Base-by-base conservation (phyloP, 1,140 invertebrate species). In the Proctacanthus coquilletti region DNA sequence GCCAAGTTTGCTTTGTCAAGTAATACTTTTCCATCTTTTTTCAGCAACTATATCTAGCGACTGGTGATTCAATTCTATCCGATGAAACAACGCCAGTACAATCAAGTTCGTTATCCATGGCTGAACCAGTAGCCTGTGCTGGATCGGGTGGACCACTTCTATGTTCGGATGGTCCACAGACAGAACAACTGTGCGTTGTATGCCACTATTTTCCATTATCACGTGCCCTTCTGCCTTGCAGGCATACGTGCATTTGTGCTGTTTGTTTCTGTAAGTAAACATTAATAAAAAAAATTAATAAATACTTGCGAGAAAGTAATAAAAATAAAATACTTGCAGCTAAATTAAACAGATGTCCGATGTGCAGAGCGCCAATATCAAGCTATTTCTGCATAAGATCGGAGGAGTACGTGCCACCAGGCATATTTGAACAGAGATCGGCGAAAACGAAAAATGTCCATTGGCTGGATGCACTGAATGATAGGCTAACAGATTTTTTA, bases 191-290 rank as follows among this genome's bases (percentile, higher is more conserved):
- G 11, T 85, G 83, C 61, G 80, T 83, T 29, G 81, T 85, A 36
- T 87, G 82, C 58, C 79, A 84, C 48, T 73, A 71, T 44, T 74
- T 72, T 46, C 77, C 76, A 2, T 60, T 84, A 17, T 82, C 79
- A 2, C 65, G 80, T 37, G 82, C 80, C n/a, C 60, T 86, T 18
- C 62, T 86, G 41, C 83, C 83, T 0, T 88, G 83, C 64, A 64
- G 69, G 14, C 83, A 86, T 57, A 83, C 82, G 2, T 85, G 82
- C 47, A 74, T 85, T n/a, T 86, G 84, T 61, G 74, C 75, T 19
- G 66, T 69, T 11, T 84, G 80, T 50, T 77, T 83, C 51, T 66
- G 69, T 52, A 62, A 71, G 54, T 64, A 42, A 27, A 20, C 25
- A 27, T 34, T n/a, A n/a, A n/a, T n/a, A n/a, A n/a, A n/a, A n/a